phyloP scores from a whole-genome alignment of 2,888 invertebrate genomes.

The Eupithecia inturbata region DNA sequence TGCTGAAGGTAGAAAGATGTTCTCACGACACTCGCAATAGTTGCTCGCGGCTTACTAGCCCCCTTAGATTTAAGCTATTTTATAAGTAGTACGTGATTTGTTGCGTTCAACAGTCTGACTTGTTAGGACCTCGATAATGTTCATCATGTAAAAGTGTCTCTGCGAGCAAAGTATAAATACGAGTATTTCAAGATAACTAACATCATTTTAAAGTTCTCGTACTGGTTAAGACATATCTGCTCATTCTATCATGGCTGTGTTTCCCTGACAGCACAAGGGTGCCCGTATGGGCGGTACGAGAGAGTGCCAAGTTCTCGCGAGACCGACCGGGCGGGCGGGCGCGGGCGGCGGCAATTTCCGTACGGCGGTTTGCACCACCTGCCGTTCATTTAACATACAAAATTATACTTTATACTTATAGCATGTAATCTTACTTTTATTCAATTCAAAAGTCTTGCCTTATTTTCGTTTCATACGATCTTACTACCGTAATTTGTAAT shows the following conservation, averaged over 20 bases:
- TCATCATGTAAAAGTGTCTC: too few species aligned
- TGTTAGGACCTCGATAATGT: too few species aligned
- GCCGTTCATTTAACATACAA: conserved; percentile 61
- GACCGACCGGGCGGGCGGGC: conserved; percentile 57
- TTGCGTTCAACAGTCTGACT: too few species aligned
- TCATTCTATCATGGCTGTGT: conserved; percentile 9
- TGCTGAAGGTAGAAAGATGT: conserved; percentile 10
- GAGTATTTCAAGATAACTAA: too few species aligned
- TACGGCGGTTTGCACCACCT: conserved; percentile 68
- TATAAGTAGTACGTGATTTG: too few species aligned
- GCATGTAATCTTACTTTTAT: background rate
- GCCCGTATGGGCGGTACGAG: conserved; percentile 51
- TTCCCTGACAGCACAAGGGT: conserved; percentile 10
- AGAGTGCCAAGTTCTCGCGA: conserved; percentile 57
- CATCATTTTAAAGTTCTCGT: background rate
- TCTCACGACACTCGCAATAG: background rate
- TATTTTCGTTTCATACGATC: background rate
- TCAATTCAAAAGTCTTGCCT: background rate
- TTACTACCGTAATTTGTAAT: background rate
- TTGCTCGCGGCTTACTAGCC: too few species aligned
- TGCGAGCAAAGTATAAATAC: too few species aligned
- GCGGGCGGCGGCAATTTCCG: conserved; percentile 70
- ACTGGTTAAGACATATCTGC: background rate
- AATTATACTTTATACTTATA: conserved; percentile 35
- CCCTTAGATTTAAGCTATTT: too few species aligned